Conservation (phyloP, 2,797 vertebrate genomes). For the Acestrorhynchus altus region DNA sequence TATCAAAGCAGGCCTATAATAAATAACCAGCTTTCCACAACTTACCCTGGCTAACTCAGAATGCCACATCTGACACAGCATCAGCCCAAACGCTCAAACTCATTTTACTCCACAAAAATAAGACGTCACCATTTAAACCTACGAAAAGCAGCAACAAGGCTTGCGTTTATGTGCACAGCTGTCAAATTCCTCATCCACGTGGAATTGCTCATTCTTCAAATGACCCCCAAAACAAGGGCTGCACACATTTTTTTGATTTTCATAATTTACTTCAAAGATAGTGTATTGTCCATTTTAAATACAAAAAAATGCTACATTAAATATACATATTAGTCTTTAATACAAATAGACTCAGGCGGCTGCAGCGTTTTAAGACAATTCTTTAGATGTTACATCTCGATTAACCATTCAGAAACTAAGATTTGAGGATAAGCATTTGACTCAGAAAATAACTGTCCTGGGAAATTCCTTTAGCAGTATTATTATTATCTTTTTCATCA, state of each 20-base stretch:
- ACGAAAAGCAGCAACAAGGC: background rate
- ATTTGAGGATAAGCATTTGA: constrained; percentile 81
- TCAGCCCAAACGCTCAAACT: background rate
- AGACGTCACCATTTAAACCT: constrained; percentile 2
- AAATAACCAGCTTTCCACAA: background rate
- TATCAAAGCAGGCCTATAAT: background rate
- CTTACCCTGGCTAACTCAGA: background rate
- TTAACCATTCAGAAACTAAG: constrained; percentile 88
- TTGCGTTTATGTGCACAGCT: constrained; percentile 35
- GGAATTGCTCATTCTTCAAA: constrained; percentile 11
- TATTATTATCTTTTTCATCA: constrained; percentile 51
- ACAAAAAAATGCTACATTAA: constrained; percentile 99
- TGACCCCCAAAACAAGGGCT: constrained; percentile 86
- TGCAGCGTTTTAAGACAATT: constrained; percentile 91
- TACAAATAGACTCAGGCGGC: constrained; percentile 92
- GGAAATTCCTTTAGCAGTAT: constrained; percentile 73
- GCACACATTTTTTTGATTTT: constrained; percentile 87
- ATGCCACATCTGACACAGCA: too few species aligned
- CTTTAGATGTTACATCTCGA: constrained; percentile 81
- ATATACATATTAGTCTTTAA: constrained; percentile 99
- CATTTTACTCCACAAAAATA: background rate
- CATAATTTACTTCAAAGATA: constrained; percentile 99
- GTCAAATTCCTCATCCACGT: constrained; percentile 40
- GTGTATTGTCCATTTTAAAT: constrained; percentile 99
- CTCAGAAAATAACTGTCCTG: constrained; percentile 82